Evolutionary conservation across 2,113 vertebrate species (phyloP), one percentile per base, ranked within the genome.

Genomic region (Lucifuga dentata): DNA sequence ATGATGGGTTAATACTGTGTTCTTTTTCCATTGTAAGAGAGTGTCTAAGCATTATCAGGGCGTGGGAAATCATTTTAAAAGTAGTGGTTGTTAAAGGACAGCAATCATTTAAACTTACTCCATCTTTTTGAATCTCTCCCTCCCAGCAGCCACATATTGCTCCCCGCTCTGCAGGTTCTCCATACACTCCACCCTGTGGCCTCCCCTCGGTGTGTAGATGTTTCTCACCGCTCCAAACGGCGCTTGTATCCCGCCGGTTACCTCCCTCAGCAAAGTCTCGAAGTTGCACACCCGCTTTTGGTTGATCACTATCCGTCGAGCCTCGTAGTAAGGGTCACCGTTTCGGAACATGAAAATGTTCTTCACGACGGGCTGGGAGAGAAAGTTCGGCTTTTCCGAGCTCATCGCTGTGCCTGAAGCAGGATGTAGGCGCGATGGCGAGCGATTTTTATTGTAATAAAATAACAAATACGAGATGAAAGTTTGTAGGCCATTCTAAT

Each of bases 131-230:
- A 99, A 99, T 68, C 87, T 94, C 81, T 99, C 98, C 74, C 74
- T 92, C 56, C 97, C 98, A 5, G 95, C 97, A 3, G 97, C 97
- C 58, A 99, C 98, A 50, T 99, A 99, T 74, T 95, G 94, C 88
- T 96, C 94, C n/a, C 97, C 97, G 33, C 91, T 95, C 78, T 91
- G 93, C 41, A 99, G 92, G 52, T 94, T 92, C 17, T 98, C 94
- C 74, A 99, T 68, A 23, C 93, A 84, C 23, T 91, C 91, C 75
- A 99, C 92, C 21, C 93, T 94, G 84, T 97, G 96, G 0, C 97
- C 98, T 0, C 89, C 89, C 58, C 86, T 90, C 0, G 98, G 98
- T 0, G 98, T 99, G 60, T 98, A 98, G 88, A 99, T 95, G 89
- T 94, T 96, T 2, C 95, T 87, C 46, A 99, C 98, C 0, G 98